Base-by-base conservation (phyloP, 1,140 invertebrate genomes). In the Drosophila tani region DNA sequence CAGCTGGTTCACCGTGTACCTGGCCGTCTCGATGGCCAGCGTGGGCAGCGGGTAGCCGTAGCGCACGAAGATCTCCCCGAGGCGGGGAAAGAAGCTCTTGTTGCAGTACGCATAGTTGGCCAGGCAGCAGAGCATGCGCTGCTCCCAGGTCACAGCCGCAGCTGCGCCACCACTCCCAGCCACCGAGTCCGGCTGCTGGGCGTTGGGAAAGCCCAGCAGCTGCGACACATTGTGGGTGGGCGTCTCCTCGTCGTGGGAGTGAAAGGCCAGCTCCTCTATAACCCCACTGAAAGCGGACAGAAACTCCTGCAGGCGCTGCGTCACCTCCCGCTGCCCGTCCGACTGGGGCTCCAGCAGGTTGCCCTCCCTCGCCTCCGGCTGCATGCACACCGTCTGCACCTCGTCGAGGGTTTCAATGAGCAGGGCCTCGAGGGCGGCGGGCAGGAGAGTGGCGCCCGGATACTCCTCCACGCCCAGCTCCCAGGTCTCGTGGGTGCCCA, bases 81-180 rank as follows among this genome's bases (percentile, higher is more conserved):
- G 94, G 78, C 95, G 94, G 1, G 96, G 95, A 56, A 99, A 94
- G 12, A 97, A 95, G 43, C 95, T 94, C 55, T 95, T 95, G 40
- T 95, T 93, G 7, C 97, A 97, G 91, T 97, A 98, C 49, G 95
- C 95, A 93, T 97, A 98, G 93, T 99, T 99, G 83, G 97, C 97
- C 53, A 98, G 94, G 46, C 97, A 96, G 55, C 98, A 96, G 21
- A 99, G 94, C 62, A 99, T 94, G 35, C 96, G 95, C 80, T 96
- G 95, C 90, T 97, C 97, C 95, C 96, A 97, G 47, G 94, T 94
- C 80, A 95, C 94, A 38, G 93, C 93, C n/a, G 82, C 46, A 2
- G 46, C 63, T 5, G 65, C 45, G 63, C 62, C 73, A 0, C 55
- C 51, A 40, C 53, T 63, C 46, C 35, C 58, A 1, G 81, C 86